Evolutionary conservation across 1,140 invertebrate species (phyloP), one percentile per base, ranked within the genome.

Genomic region (Sinella curviseta): DNA sequence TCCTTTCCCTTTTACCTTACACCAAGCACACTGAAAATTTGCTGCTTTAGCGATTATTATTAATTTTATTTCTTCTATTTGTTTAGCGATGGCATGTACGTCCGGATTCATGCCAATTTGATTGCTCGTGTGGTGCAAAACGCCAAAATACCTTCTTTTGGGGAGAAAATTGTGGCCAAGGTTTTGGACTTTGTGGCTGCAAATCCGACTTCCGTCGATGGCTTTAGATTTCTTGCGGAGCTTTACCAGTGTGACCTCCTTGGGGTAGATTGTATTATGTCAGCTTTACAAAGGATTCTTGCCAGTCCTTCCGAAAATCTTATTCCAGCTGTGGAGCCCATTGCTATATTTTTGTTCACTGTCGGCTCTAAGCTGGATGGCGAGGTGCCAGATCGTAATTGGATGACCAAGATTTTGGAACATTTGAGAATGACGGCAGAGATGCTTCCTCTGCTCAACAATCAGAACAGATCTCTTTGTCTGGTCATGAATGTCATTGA

Each of bases 401-500:
- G 34, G 16, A 54, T 82, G 65, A 39, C 77, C 16, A 16, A 33
- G 16, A 24, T 78, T 24, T 28, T 78, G 20, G 74, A 55, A 17
- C 24, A 77, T 36, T 33, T 77, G 65, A 35, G 31, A 14, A 36
- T n/a, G 28, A 80, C 65, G 20, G 77, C 77, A 8, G 55, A 65
- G 14, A 28, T 24, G 14, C 1, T 65, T 28, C 16, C 34, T 26
- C 1, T 65, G 16, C 16, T 20, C n/a, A 26, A 67, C 1, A 60
- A 67, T 70, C 57, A 78, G 31, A 55, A 78, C 34, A 55, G 75
- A 77, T 33, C 48, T 28, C 54, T 55, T 20, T 82, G 76, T 65
- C 74, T 80, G 17, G 26, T 80, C 4, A 24, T 24, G 28, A 97
- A 98, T 89, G 93, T 97, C 0, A 94, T 97, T 78, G 96, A 98